These are phyloP conservation scores for Eupithecia subumbrata DNA, from an alignment of 2,888 invertebrate genomes.

Conservation along the genomic window DNA sequence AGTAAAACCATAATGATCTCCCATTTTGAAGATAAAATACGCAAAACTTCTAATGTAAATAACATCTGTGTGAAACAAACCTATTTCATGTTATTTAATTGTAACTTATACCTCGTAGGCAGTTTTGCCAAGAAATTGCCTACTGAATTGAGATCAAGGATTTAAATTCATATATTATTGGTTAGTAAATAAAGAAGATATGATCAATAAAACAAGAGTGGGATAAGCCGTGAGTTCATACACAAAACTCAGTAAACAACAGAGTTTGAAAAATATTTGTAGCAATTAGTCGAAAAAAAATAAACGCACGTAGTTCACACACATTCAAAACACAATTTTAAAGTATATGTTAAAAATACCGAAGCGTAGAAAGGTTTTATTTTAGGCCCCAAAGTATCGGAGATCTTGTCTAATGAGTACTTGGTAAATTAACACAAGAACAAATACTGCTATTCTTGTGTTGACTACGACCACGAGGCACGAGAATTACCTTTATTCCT, in stretches of 20 bases:
- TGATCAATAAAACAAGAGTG: not conserved
- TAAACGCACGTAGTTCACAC: not conserved
- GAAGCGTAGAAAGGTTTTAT: not conserved
- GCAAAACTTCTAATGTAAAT: not conserved
- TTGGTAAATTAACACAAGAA: not conserved
- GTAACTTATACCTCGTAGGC: not conserved
- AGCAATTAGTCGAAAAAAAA: not conserved
- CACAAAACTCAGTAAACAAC: not conserved
- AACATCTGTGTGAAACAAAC: not conserved
- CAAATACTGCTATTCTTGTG: not conserved
- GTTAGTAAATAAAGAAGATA: too few species aligned
- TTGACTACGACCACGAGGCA: too few species aligned
- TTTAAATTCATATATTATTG: not conserved
- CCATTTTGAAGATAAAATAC: not conserved
- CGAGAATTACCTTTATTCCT: not conserved
- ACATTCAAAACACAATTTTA: not conserved
- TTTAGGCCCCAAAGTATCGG: not conserved
- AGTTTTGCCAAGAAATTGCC: not conserved
- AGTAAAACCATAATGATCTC: conserved; percentile 12
- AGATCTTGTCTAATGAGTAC: not conserved
- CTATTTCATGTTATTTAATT: not conserved
- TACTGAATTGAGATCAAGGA: not conserved
- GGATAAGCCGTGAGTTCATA: not conserved
- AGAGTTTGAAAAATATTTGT: conserved; percentile 1
- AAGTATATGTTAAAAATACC: not conserved